These are phyloP conservation scores for Meta bourneti DNA, from an alignment of 2,888 invertebrate species.

Conservation along the genomic window DNA sequence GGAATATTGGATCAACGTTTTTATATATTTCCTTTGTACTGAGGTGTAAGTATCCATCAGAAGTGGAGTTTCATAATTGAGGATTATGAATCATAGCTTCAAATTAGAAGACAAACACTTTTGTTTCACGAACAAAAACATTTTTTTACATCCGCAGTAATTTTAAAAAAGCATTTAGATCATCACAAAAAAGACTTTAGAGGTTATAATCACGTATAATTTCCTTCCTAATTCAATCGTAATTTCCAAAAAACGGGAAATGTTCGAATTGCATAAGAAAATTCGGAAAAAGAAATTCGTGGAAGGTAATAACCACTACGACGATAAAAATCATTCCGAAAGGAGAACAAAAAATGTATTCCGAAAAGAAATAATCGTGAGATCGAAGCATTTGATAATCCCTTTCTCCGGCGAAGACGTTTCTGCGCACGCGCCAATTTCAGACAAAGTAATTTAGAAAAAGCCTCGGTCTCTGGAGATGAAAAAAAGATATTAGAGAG, in stretches of 20 bases:
- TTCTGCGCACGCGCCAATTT: constrained; percentile 46
- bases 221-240: background rate
- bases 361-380: background rate
- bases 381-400: constrained; percentile 29
- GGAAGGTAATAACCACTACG: background rate
- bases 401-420: background rate
- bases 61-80: background rate
- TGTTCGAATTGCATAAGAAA: background rate
- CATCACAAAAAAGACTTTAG: background rate
- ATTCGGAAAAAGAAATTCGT: background rate
- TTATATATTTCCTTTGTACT: too few species aligned
- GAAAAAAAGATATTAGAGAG: constrained; percentile 31
- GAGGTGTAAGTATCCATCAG: too few species aligned
- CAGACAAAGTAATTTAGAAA: constrained; percentile 59
- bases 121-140: background rate
- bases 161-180: background rate
- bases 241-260: background rate
- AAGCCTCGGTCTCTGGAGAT: constrained; percentile 13
- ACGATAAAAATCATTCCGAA: background rate
- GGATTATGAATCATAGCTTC: background rate
- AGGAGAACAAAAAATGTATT: background rate
- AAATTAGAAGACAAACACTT: background rate
- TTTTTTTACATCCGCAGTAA: background rate
- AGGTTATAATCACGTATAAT: constrained; percentile 1
- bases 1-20: too few species aligned